These are phyloP conservation scores for Pelvicachromis taeniatus DNA, from an alignment of 2,113 vertebrate genomes.

Conservation along the genomic window DNA sequence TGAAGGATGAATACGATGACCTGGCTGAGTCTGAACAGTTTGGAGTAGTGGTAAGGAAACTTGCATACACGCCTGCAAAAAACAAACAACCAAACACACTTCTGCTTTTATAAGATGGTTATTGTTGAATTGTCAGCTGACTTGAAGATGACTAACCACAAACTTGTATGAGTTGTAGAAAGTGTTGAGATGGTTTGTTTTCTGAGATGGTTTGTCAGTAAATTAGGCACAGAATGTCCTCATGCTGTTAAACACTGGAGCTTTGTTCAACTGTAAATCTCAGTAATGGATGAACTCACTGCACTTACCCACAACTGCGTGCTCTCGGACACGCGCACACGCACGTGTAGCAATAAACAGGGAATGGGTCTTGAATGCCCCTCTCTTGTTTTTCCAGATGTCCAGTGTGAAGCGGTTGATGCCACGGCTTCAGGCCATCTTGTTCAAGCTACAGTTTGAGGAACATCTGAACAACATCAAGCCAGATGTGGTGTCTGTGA, in stretches of 20 bases:
- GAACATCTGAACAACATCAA: conserved; percentile 91
- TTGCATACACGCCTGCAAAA: too few relatives aligned
- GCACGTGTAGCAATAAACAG: neutral
- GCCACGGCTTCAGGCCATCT: conserved; percentile 81
- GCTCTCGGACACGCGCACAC: neutral
- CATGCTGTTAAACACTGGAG: conserved; percentile 4
- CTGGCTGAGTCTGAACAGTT: conserved; percentile 84
- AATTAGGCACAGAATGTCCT: neutral
- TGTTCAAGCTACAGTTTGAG: conserved; percentile 86
- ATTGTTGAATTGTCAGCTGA: neutral
- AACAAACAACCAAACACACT: too few relatives aligned
- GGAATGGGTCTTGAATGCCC: neutral
- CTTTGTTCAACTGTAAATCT: conserved; percentile 33
- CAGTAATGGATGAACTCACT: conserved; percentile 13
- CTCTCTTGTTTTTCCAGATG: conserved; percentile 70
- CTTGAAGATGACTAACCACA: neutral
- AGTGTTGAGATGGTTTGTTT: neutral
- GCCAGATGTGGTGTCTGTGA: conserved; percentile 88
- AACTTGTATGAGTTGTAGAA: neutral
- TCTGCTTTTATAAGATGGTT: neutral
- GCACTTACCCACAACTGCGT: neutral
- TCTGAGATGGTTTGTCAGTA: neutral
- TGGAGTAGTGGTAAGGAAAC: conserved; percentile 79
- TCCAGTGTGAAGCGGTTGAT: conserved; percentile 79
- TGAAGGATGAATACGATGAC: conserved; percentile 85